Base-by-base conservation (phyloP, 2,113 vertebrate species). In the Xyrauchen texanus region DNA sequence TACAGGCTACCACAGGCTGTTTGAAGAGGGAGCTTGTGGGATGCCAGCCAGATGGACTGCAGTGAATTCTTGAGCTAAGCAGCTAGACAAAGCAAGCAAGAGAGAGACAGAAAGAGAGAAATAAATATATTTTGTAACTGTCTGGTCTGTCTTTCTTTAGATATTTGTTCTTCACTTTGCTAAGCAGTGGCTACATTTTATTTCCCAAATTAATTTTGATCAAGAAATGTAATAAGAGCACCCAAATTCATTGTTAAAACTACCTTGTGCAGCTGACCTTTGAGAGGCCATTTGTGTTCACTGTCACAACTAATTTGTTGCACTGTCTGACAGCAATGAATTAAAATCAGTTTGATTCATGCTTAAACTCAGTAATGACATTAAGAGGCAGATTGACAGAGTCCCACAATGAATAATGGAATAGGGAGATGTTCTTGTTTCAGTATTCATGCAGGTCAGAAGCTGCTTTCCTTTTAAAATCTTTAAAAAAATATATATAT, bases 401-500 rank as follows among this genome's bases (percentile, higher is more conserved):
- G 74, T 67, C 53, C 51, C 61, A 63, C 49, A 70, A 42, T 82
- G 51, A 78, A 82, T 78, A 74, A 74, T 78, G 63, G 69, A 78
- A 62, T 15, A 58, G 10, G 13, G 21, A 68, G 52, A 61, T 45
- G 52, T 47, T 72, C 66, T 77, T 52, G 58, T 46, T 74, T 52
- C n/a, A 62, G 53, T 76, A 79, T 77, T 9, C 57, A 77, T 73
- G 63, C 61, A 42, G 64, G 46, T 44, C 15, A 61, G 34, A 62
- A 44, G 34, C 4, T 0, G 10, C 13, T 58, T 8, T 57, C 15
- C 61, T 46, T 45, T 34, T 63, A 15, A 67, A 78, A 72, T 46
- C 51, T 71, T 66, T 44, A 55, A 12, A 55, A 55, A 55, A 13
- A 55, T 11, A 55, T 11, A 55, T 49, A 49, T 8, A 49, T 49